Base-by-base conservation (phyloP, 2,797 vertebrate genomes). In the Nannoperca obscura region DNA sequence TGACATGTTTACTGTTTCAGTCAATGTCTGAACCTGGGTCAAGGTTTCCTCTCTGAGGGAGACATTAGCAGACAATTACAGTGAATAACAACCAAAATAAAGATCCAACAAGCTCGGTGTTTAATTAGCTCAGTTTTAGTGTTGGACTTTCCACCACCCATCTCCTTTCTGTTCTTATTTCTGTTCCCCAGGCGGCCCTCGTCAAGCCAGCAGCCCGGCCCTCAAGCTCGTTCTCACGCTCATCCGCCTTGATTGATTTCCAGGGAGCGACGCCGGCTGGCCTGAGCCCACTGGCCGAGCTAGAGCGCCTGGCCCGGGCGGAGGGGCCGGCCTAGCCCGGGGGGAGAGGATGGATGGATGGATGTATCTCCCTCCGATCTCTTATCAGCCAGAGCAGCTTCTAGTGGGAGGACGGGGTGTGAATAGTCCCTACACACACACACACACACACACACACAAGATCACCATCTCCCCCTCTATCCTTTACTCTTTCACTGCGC, bases 341-440 rank as follows among this genome's bases (percentile, higher is more conserved):
- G 80, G 78, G 32, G 68, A 46, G 72, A 50, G 75, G 85, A 85
- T 57, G 83, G 89, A 82, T 50, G 67, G 81, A 82, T 78, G 32
- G 32, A 34, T 34, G 72, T 64, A 88, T 85, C 81, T 86, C 83
- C 47, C 74, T 87, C 82, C 80, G 86, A 94, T 92, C 90, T 90
- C 93, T 94, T 95, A 95, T 95, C 95, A 81, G 89, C 86, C 68
- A 89, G 77, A 89, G 79, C 94, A 95, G 94, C 86, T 89, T 91
- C 84, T 84, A 44, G 52, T 68, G 86, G 88, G 83, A 65, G 71
- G 78, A 61, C 27, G 65, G 68, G 7, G 63, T 75, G 78, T 89
- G 88, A 90, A 89, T 67, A 68, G 54, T n/a, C 50, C 30, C 7
- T 7, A n/a, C n/a, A n/a, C n/a, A n/a, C n/a, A n/a, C n/a, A n/a